Conservation (phyloP, 2,113 vertebrate genomes). For the Cheirogaleus medius region DNA sequence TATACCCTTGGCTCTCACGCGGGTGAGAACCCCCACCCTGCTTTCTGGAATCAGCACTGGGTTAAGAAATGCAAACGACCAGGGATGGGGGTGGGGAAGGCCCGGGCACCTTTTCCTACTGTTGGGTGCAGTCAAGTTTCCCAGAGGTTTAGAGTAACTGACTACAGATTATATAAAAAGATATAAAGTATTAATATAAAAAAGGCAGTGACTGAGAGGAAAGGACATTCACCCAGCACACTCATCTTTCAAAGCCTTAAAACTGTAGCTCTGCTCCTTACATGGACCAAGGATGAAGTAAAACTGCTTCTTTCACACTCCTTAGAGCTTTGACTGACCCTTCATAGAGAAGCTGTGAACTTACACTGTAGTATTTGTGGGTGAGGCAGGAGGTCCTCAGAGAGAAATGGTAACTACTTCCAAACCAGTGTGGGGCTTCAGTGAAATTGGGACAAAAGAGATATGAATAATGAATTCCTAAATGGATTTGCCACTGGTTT, state of each 20-base stretch:
- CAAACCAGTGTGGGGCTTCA: not conserved
- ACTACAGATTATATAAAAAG: not conserved
- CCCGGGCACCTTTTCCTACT: not conserved
- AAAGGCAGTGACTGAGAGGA: not conserved
- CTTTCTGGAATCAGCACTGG: not conserved
- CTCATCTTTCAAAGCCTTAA: not conserved
- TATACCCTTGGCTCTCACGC: not conserved
- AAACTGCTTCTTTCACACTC: not conserved
- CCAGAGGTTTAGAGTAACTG: not conserved
- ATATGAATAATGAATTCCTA: not conserved
- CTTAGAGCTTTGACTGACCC: not conserved
- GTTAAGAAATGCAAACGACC: not conserved
- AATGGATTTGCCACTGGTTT: not conserved
- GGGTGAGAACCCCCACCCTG: not conserved
- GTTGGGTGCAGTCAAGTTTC: not conserved
- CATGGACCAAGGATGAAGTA: not conserved
- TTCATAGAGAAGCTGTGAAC: not conserved
- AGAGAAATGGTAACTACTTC: no score
- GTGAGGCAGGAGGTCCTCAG: not conserved
- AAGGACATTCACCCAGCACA: not conserved
- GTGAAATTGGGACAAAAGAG: not conserved
- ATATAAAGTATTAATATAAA: not conserved
- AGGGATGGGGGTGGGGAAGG: rapidly evolving
- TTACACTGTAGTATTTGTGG: not conserved
- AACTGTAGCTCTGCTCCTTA: not conserved